Conservation (phyloP, 2,888 invertebrate species). For the Leptopilina syphax region DNA sequence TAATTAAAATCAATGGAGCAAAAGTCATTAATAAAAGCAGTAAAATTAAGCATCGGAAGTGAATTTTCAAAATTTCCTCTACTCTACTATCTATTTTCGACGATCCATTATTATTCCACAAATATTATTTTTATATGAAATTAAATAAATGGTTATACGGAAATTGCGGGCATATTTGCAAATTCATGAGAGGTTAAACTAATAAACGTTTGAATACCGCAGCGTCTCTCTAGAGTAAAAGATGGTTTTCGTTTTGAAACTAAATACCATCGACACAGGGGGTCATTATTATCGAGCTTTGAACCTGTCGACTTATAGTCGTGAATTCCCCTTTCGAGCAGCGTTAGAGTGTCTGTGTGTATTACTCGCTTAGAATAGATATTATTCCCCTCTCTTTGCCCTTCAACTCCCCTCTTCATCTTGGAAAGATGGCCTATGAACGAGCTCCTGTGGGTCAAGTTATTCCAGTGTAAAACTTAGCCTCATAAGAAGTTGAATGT, state of each 20-base stretch:
- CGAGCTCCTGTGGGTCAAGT: conserved; percentile 34
- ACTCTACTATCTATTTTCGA: too few relatives aligned
- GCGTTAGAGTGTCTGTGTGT: conserved; percentile 48
- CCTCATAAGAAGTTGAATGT: conserved; percentile 50
- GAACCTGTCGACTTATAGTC: conserved; percentile 44
- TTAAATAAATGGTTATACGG: not conserved
- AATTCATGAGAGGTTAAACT: conserved; percentile 11
- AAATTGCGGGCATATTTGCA: conserved; percentile 3
- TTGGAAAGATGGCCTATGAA: conserved; percentile 3
- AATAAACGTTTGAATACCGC: not conserved
- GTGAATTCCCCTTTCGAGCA: conserved; percentile 47
- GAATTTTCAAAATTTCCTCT: too few relatives aligned
- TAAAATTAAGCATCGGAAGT: too few relatives aligned
- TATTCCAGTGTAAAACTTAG: conserved; percentile 47
- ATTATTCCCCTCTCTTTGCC: conserved; percentile 41
- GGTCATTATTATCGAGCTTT: conserved; percentile 53
- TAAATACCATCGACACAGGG: conserved; percentile 47
- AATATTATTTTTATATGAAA: too few relatives aligned
- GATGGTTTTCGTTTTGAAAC: conserved; percentile 13
- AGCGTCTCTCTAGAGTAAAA: not conserved
- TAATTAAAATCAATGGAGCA: too few relatives aligned
- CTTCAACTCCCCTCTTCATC: conserved; percentile 14
- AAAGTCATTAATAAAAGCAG: too few relatives aligned
- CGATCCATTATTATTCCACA: too few relatives aligned
- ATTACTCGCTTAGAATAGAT: conserved; percentile 47